These are phyloP conservation scores for Chaitophorus viminalis DNA, from an alignment of 2,888 invertebrate genomes.

Conservation along the genomic window DNA sequence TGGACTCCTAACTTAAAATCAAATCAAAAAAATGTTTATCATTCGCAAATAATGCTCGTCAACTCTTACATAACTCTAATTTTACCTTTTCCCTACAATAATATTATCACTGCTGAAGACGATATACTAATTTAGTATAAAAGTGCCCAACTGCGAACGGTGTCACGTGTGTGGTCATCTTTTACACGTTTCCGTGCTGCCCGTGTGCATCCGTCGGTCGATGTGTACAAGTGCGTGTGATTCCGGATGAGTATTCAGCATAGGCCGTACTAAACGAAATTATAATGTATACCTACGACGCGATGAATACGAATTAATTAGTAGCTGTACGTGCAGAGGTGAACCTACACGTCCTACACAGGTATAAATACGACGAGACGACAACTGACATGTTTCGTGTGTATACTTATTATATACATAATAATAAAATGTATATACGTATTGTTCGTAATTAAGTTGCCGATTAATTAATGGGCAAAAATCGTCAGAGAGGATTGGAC, in stretches of 20 bases:
- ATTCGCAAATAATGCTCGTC: no score
- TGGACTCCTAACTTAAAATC: no score
- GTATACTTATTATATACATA: no score
- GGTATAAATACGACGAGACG: background rate
- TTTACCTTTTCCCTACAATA: no score
- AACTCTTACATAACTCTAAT: no score
- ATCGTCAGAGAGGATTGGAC: background rate
- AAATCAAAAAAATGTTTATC: no score
- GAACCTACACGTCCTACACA: background rate
- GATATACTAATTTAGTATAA: no score
- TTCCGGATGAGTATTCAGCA: background rate
- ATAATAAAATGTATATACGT: background rate
- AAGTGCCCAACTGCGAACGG: no score
- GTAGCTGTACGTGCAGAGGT: background rate
- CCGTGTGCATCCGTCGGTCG: no score
- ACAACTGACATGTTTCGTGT: background rate
- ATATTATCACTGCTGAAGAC: no score
- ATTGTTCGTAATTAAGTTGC: background rate
- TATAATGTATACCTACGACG: background rate
- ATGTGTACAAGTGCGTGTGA: slow-evolving; percentile 20
- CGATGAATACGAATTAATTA: slow-evolving; percentile 33
- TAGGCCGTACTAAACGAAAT: background rate
- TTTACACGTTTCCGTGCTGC: background rate
- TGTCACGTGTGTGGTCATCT: no score
- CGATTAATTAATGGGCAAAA: background rate